Evolutionary conservation across 2,797 vertebrate genomes (phyloP).

Genomic region (Enteromius trimaculatus): DNA sequence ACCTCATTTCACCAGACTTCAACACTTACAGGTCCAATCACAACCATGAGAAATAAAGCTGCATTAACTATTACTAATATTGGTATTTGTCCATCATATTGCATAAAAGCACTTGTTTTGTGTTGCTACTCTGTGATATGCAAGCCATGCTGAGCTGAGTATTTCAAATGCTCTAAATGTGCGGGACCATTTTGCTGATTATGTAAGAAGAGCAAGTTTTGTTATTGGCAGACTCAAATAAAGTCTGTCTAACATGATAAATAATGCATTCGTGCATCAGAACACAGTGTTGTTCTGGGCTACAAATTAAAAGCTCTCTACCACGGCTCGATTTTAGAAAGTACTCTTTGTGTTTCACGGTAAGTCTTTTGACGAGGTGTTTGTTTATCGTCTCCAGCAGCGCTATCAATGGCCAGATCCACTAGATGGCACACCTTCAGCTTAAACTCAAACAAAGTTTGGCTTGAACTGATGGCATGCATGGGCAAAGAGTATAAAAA

Average conservation of each 20-base stretch:
- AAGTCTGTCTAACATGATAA: constrained; percentile 6
- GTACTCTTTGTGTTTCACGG: background rate
- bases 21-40: background rate
- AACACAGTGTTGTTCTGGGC: background rate
- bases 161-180: background rate
- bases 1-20: background rate
- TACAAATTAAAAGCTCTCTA: background rate
- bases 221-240: constrained; percentile 18
- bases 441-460: background rate
- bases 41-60: background rate
- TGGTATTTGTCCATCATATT: background rate
- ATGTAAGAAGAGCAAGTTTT: background rate
- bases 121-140: background rate
- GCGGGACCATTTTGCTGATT: background rate
- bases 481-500: background rate
- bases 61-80: background rate
- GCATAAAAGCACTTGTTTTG: background rate
- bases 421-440: background rate
- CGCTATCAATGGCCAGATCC: background rate
- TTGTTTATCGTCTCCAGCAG: background rate
- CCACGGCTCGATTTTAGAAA: background rate
- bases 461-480: background rate
- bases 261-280: background rate
- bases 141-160: background rate
- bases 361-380: background rate